These are phyloP conservation scores for Vesta saturnalis DNA, from an alignment of 2,888 invertebrate genomes.

Conservation along the genomic window DNA sequence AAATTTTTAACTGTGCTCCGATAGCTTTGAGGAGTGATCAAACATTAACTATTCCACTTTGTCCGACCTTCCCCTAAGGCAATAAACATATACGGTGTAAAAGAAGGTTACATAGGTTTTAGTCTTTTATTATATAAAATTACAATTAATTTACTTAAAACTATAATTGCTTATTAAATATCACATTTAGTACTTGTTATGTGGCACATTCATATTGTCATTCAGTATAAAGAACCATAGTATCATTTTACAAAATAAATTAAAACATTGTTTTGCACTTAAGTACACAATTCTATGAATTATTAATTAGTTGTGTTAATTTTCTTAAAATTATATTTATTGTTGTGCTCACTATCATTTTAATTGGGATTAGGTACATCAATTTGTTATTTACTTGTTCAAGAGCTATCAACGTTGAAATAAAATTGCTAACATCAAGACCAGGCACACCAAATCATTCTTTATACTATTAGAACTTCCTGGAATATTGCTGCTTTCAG, in stretches of 20 bases:
- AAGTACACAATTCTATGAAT: neutral
- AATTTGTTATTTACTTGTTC: no score
- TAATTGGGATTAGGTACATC: no score
- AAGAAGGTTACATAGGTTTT: neutral
- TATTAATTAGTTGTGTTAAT: neutral
- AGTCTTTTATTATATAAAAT: neutral
- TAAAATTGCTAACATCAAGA: conserved; percentile 7
- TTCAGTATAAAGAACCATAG: neutral
- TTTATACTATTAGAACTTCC: conserved; percentile 11
- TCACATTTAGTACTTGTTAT: conserved; percentile 11
- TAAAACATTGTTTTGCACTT: neutral
- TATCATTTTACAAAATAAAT: no score
- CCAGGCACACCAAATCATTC: conserved; percentile 8
- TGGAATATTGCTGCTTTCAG: conserved; percentile 33
- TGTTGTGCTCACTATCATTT: neutral
- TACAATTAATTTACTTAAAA: neutral
- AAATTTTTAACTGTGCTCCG: no score
- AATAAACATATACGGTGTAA: neutral
- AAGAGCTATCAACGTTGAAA: neutral
- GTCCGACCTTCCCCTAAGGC: no score
- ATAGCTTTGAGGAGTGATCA: no score
- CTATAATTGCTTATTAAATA: neutral
- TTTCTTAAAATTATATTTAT: neutral
- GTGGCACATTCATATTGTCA: neutral
- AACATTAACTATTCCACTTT: no score